These are phyloP conservation scores for Danaus chrysippus DNA, from an alignment of 2,888 invertebrate species.

Conservation along the genomic window DNA sequence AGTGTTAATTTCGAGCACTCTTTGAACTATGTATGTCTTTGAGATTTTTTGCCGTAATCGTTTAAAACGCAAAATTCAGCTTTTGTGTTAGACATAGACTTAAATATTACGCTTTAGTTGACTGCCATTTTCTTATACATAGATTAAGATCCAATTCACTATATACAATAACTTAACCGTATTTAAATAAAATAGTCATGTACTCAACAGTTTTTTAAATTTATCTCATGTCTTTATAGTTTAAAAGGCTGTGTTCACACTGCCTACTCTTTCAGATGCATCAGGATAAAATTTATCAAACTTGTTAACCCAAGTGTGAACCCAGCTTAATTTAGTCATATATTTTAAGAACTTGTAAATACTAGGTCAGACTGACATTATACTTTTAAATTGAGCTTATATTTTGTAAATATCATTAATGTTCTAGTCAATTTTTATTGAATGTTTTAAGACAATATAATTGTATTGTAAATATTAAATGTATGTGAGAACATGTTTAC, in stretches of 20 bases:
- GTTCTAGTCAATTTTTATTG: constrained; percentile 75
- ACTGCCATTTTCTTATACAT: constrained; percentile 39
- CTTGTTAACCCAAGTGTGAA: constrained; percentile 32
- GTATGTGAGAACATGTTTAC: constrained; percentile 61
- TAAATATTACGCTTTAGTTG: constrained; percentile 32
- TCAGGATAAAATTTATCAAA: neutral
- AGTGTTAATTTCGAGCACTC: no score
- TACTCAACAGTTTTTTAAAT: constrained; percentile 25
- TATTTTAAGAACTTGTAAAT: constrained; percentile 42
- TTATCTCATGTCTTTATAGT: constrained; percentile 26
- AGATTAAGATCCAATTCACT: constrained; percentile 28
- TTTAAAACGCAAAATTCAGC: no score
- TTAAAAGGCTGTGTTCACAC: constrained; percentile 18
- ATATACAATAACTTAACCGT: constrained; percentile 25
- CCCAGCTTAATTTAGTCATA: constrained; percentile 19
- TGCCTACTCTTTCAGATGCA: neutral
- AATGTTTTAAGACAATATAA: constrained; percentile 76
- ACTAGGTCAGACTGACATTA: constrained; percentile 66
- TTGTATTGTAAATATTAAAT: constrained; percentile 68
- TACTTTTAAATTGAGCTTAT: constrained; percentile 72
- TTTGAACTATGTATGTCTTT: no score
- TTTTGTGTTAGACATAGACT: neutral
- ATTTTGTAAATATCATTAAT: constrained; percentile 66
- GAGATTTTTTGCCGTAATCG: no score
- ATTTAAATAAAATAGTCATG: constrained; percentile 20